Base-by-base conservation (phyloP, 1,140 invertebrate genomes). In the Mya arenaria region DNA sequence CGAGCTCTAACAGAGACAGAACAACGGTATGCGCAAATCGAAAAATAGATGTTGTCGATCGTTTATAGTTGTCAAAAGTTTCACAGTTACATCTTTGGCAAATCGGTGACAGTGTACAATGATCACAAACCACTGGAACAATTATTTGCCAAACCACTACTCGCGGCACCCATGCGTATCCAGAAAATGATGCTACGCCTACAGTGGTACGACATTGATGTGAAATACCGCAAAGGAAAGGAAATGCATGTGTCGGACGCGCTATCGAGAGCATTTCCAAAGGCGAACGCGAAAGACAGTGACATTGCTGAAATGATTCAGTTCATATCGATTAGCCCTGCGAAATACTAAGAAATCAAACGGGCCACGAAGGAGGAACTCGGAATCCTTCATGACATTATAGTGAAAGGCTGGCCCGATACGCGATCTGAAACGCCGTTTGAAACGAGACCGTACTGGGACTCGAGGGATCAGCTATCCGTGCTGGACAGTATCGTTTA, bases 31-130 rank as follows among this genome's bases (percentile, higher is more conserved):
- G 65, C 65, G 25, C 92, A 93, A 85, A 90, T 94, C 0, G 92
- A 94, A 72, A 91, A 92, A 72, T 92, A 94, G 83, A 88, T 92
- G 19, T 84, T 93, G 1, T 91, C 93, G 4, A 93, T 68, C 1
- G 81, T 89, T 6, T 89, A 88, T 84, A 89, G 88, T n/a, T 65
- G 62, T 34, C 80, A 90, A 30, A 91, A 92, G 80, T 94, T 93
- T 88, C 89, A 93, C 82, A 78, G 90, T 30, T 93, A 90, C 80
- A 86, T 93, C 8, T 92, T 93, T 88, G 92, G 92, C 0, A 90
- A 88, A 41, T 60, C 74, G 69, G 58, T 84, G 3, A 77, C 63
- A 30, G 74, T 87, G 8, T 80, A 91, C 62, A 92, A 87, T n/a
- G 88, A 92, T 73, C 90, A 91, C 82, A 91, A 91, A 63, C 91